phyloP scores from a whole-genome alignment of 2,113 vertebrate species.

The Origma solitaria region DNA sequence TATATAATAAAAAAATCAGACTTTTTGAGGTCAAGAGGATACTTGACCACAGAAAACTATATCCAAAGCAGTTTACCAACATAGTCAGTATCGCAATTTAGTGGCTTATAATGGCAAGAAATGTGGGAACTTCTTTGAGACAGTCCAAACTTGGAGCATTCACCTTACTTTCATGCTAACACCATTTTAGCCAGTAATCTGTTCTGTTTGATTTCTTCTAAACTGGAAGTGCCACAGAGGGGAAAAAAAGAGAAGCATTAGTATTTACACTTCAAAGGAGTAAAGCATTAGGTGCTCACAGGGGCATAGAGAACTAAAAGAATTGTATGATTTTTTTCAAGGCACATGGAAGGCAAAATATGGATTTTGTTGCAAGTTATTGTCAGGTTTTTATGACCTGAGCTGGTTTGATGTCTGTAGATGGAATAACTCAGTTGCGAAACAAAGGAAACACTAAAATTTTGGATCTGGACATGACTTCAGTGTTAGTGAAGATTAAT shows the following conservation, averaged over 20 bases:
- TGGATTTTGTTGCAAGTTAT: background rate
- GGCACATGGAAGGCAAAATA: background rate
- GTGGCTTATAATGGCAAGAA: background rate
- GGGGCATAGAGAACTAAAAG: background rate
- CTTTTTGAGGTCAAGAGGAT: background rate
- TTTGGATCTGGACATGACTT: background rate
- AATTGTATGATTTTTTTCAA: background rate
- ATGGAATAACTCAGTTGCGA: background rate
- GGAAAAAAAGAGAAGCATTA: background rate
- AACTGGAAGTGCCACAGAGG: background rate
- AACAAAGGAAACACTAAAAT: constrained; percentile 3
- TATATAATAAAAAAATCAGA: background rate
- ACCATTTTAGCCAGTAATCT: background rate
- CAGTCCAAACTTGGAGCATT: background rate
- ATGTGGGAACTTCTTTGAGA: background rate
- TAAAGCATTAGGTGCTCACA: background rate
- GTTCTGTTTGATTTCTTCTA: background rate
- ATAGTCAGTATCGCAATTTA: background rate
- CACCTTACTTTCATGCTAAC: background rate
- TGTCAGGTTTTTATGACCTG: background rate
- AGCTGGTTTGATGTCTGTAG: background rate
- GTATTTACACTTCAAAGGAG: background rate
- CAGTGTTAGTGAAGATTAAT: constrained; percentile 34
- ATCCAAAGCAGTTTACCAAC: background rate
- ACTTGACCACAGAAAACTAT: background rate